Evolutionary conservation across 2,888 invertebrate species (phyloP).

Genomic region (Lucinisca nassula): DNA sequence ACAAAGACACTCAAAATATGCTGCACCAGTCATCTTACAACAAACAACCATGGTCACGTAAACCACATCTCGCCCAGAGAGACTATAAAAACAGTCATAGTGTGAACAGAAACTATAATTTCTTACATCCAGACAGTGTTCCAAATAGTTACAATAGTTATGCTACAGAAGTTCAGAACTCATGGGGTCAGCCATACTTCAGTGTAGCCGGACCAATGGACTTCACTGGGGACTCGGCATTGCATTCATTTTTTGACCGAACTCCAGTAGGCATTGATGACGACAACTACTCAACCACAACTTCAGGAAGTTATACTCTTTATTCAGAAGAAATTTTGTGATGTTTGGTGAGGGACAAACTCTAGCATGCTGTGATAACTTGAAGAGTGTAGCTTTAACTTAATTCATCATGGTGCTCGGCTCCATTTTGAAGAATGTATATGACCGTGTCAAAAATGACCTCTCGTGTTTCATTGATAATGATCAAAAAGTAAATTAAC

Average conservation of each 20-base stretch:
- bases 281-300: slow-evolving; percentile 68
- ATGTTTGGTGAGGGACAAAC: background rate
- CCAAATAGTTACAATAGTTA: slow-evolving; percentile 40
- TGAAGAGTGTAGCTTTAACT: background rate
- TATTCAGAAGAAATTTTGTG: slow-evolving; percentile 70
- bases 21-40: slow-evolving; percentile 31
- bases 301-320: slow-evolving; percentile 68
- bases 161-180: slow-evolving; percentile 26
- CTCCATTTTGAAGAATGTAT: background rate
- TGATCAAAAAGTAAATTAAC: background rate
- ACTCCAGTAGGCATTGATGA: slow-evolving; percentile 61
- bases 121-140: slow-evolving; percentile 43
- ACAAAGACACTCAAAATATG: slow-evolving; percentile 29
- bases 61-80: slow-evolving; percentile 59
- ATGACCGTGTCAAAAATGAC: background rate
- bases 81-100: slow-evolving; percentile 37
- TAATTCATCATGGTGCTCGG: background rate
- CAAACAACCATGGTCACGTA: slow-evolving; percentile 62
- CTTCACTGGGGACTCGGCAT: slow-evolving; percentile 63
- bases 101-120: slow-evolving; percentile 24
- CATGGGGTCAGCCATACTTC: slow-evolving; percentile 63
- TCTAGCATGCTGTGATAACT: slow-evolving; percentile 4
- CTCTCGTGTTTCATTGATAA: background rate
- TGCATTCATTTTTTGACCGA: slow-evolving; percentile 70
- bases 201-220: slow-evolving; percentile 57